These are phyloP conservation scores for Cyanoliseus patagonus DNA, from an alignment of 2,113 vertebrate genomes.

Conservation along the genomic window DNA sequence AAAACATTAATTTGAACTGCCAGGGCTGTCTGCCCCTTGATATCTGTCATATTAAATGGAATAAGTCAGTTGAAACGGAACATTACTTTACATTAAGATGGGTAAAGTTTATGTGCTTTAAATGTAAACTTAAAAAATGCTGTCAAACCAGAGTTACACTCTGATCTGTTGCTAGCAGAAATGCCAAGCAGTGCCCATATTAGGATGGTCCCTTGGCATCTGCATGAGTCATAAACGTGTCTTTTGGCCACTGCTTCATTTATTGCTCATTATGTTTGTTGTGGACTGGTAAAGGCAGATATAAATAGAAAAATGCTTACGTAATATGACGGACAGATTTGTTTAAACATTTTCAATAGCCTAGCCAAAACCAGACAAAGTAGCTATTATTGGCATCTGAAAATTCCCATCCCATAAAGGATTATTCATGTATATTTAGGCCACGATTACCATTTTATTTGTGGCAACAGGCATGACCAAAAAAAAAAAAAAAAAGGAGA, in stretches of 20 bases:
- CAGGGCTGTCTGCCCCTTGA: neutral
- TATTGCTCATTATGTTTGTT: slow-evolving; percentile 50
- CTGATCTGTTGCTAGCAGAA: slow-evolving; percentile 6
- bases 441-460: neutral
- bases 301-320: slow-evolving; percentile 64
- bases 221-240: slow-evolving; percentile 53
- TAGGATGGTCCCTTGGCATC: slow-evolving; percentile 54
- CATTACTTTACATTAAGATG: neutral
- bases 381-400: slow-evolving; percentile 29
- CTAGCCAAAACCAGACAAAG: slow-evolving; percentile 36
- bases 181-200: slow-evolving; percentile 38
- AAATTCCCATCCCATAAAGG: slow-evolving; percentile 14
- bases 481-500: neutral
- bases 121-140: neutral
- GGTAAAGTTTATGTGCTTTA: neutral
- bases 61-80: neutral
- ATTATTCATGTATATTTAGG: slow-evolving; percentile 27
- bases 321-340: slow-evolving; percentile 29
- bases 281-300: slow-evolving; percentile 44
- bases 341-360: slow-evolving; percentile 18
- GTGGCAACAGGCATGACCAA: neutral
- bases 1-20: neutral
- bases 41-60: neutral
- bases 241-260: slow-evolving; percentile 59
- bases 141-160: neutral